Conservation (phyloP, 2,888 invertebrate genomes). For the Hemithea aestivaria region DNA sequence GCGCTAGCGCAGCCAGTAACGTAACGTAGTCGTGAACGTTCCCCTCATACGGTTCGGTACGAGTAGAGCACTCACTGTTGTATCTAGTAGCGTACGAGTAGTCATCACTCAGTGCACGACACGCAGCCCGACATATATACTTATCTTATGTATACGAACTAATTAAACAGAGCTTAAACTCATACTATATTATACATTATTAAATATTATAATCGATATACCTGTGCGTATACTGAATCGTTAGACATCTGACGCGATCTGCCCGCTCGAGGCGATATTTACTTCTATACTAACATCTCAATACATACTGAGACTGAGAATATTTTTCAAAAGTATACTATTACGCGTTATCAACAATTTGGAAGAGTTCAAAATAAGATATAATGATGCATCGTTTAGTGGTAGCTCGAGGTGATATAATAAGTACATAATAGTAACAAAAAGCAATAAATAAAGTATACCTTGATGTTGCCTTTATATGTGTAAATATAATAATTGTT, state of each 20-base stretch:
- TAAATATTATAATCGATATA: slow-evolving; percentile 55
- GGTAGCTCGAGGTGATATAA: slow-evolving; percentile 69
- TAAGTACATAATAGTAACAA: slow-evolving; percentile 73
- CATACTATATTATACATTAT: slow-evolving; percentile 54
- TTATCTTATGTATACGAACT: slow-evolving; percentile 77
- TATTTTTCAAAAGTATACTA: slow-evolving; percentile 47
- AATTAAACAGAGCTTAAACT: slow-evolving; percentile 75
- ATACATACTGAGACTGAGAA: slow-evolving; percentile 55
- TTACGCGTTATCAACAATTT: slow-evolving; percentile 39
- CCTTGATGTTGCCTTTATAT: slow-evolving; percentile 76
- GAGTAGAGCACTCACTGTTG: slow-evolving; percentile 66
- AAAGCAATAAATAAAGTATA: slow-evolving; percentile 79
- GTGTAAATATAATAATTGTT: slow-evolving; percentile 60
- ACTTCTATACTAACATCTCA: slow-evolving; percentile 22
- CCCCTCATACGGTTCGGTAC: slow-evolving; percentile 32
- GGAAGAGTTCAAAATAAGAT: slow-evolving; percentile 61
- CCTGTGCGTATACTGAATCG: slow-evolving; percentile 52
- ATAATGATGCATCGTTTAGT: slow-evolving; percentile 51
- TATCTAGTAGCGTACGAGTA: slow-evolving; percentile 42
- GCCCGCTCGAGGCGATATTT: slow-evolving; percentile 26
- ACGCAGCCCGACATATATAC: slow-evolving; percentile 45
- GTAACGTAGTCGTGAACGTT: slow-evolving; percentile 51
- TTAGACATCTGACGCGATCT: slow-evolving; percentile 29
- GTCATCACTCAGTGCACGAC: slow-evolving; percentile 46
- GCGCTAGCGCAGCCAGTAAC: slow-evolving; percentile 71